Evolutionary conservation across 1,140 invertebrate genomes (phyloP).

Genomic region (Dendroctonus valens): DNA sequence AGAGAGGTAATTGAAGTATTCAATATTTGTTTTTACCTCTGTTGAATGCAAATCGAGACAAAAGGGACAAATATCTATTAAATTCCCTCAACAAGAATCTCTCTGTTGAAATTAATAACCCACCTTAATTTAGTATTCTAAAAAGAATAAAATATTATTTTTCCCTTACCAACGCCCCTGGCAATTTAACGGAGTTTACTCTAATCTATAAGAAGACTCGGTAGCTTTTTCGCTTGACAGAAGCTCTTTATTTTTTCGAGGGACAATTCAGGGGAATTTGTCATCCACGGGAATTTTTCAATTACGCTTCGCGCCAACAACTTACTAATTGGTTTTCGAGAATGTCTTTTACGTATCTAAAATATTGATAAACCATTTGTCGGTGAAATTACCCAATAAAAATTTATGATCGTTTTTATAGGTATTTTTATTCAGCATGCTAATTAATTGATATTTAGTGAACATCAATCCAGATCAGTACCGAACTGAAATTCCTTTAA

Average conservation of each 20-base stretch:
- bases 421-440: background rate
- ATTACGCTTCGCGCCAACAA: constrained; percentile 29
- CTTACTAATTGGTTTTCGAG: constrained; percentile 35
- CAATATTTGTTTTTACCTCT: constrained; percentile 12
- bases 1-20: constrained; percentile 1
- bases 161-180: constrained; percentile 24
- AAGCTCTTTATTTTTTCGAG: constrained; percentile 33
- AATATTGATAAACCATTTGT: constrained; percentile 32
- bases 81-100: constrained; percentile 6
- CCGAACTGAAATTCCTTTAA: too few relatives aligned
- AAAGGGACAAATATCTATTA: constrained; percentile 6
- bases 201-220: constrained; percentile 37
- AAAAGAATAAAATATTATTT: constrained; percentile 32
- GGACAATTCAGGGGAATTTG: constrained; percentile 33
- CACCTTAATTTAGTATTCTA: constrained; percentile 25
- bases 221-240: constrained; percentile 36
- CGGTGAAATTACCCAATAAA: constrained; percentile 4
- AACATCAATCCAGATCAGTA: background rate
- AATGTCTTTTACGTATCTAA: constrained; percentile 21
- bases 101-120: constrained; percentile 17
- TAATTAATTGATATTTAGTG: background rate
- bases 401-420: constrained; percentile 25
- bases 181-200: constrained; percentile 34
- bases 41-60: constrained; percentile 2
- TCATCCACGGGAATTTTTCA: constrained; percentile 35